A percentile compares a stretch with the other conserved stretches of the same genome.
These are phyloP conservation scores for Drosophila takahashii DNA, from an alignment of 1,140 invertebrate genomes.

Conservation along the genomic window DNA sequence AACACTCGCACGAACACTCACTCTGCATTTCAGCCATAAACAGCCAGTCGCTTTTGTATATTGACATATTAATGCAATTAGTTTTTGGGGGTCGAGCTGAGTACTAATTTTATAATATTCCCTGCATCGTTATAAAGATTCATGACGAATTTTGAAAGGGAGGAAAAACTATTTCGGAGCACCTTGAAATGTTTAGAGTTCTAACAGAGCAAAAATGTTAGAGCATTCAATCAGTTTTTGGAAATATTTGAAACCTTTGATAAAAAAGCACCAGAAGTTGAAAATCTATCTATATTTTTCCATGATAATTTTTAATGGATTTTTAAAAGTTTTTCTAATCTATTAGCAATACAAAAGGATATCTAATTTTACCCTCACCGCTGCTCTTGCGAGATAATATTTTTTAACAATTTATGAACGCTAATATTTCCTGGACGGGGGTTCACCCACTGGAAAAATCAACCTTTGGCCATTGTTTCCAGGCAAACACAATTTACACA, in stretches of 20 bases:
- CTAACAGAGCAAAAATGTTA: too few species aligned
- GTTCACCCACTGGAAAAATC: conserved; percentile 47
- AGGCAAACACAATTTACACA: conserved; percentile 69
- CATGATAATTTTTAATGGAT: background rate
- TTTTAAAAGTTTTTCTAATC: background rate
- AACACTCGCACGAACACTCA: conserved; percentile 49
- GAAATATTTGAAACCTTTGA: too few species aligned
- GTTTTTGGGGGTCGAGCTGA: conserved; percentile 53
- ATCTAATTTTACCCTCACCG: background rate
- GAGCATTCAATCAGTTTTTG: too few species aligned
- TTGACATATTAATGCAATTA: conserved; percentile 83
- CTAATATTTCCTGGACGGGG: background rate
- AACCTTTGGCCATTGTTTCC: conserved; percentile 62
- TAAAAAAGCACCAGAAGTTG: too few species aligned
- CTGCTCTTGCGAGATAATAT: background rate
- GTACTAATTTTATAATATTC: conserved; percentile 73
- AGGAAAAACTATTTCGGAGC: too few species aligned
- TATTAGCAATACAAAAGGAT: background rate
- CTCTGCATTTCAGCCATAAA: conserved; percentile 5
- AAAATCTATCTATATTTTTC: too few species aligned
- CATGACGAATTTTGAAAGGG: background rate
- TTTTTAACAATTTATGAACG: conserved; percentile 12
- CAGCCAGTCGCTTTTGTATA: conserved; percentile 50
- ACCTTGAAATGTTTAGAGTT: too few species aligned
- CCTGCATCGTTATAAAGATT: conserved; percentile 33